These are phyloP conservation scores for Euwallacea similis DNA, from an alignment of 1,140 invertebrate genomes.

Conservation along the genomic window DNA sequence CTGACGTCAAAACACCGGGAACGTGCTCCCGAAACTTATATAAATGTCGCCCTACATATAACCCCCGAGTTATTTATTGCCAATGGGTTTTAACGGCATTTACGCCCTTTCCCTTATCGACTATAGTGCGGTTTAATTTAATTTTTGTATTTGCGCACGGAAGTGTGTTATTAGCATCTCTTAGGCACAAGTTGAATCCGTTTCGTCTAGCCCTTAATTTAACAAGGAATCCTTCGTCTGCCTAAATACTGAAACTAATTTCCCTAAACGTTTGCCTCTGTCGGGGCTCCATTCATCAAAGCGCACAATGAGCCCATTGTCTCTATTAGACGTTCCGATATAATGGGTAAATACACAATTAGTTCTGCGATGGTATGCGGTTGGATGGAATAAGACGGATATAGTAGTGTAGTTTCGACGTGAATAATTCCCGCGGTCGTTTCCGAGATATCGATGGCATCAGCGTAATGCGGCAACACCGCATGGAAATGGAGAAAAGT, in stretches of 20 bases:
- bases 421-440: constrained; percentile 2
- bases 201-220: constrained; percentile 8
- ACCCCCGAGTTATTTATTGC: constrained; percentile 16
- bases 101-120: too few species aligned
- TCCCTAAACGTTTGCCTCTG: constrained; percentile 31
- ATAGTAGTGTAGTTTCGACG: neutral
- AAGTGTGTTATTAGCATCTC: too few species aligned
- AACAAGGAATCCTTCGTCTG: constrained; percentile 15
- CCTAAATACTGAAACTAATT: constrained; percentile 30
- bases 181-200: neutral
- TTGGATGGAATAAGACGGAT: constrained; percentile 14
- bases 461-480: too few species aligned
- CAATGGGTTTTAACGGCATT: neutral
- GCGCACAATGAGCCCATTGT: constrained; percentile 31
- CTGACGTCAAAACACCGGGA: constrained; percentile 20
- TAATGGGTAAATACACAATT: constrained; percentile 34
- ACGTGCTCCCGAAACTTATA: constrained; percentile 24
- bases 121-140: too few species aligned
- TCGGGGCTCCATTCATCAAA: constrained; percentile 29
- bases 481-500: too few species aligned
- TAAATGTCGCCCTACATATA: constrained; percentile 14
- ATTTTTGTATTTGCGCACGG: too few species aligned
- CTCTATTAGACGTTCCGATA: constrained; percentile 28
- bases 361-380: constrained; percentile 10
- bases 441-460: neutral